Conservation (phyloP, 2,888 invertebrate species). For the Ormyrus thymus region DNA sequence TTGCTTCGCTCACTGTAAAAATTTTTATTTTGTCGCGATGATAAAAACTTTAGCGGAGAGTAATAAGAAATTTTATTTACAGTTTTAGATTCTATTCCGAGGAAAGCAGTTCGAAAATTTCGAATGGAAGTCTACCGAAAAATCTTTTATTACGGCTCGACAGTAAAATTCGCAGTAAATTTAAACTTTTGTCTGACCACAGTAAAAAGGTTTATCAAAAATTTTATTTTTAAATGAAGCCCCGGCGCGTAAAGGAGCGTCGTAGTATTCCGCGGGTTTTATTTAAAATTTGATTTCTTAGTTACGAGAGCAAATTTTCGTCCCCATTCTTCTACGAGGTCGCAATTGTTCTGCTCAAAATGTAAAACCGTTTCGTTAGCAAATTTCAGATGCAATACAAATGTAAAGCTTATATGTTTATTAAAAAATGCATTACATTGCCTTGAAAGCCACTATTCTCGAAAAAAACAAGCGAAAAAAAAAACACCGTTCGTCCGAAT, state of each 20-base stretch:
- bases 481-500: too few species aligned
- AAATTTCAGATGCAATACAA: too few species aligned
- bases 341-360: too few species aligned
- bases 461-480: too few species aligned
- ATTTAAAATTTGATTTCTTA: too few species aligned
- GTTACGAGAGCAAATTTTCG: too few species aligned
- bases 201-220: constrained; percentile 23
- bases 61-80: constrained; percentile 34
- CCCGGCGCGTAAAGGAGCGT: background rate
- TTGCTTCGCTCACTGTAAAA: constrained; percentile 27
- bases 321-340: too few species aligned
- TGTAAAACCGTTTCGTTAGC: too few species aligned
- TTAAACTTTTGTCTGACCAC: constrained; percentile 32
- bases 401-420: too few species aligned
- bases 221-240: constrained; percentile 36
- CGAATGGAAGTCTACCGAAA: constrained; percentile 27
- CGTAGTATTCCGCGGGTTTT: background rate
- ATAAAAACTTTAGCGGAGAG: constrained; percentile 10
- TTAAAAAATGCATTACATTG: too few species aligned
- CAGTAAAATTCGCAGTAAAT: constrained; percentile 31
- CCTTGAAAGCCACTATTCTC: too few species aligned
- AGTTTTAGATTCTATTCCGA: constrained; percentile 38
- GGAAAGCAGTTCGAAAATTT: constrained; percentile 15
- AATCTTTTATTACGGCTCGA: constrained; percentile 25
- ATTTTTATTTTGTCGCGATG: constrained; percentile 8